Evolutionary conservation across 2,888 invertebrate species (phyloP).

Genomic region (Rotaria sp.): DNA sequence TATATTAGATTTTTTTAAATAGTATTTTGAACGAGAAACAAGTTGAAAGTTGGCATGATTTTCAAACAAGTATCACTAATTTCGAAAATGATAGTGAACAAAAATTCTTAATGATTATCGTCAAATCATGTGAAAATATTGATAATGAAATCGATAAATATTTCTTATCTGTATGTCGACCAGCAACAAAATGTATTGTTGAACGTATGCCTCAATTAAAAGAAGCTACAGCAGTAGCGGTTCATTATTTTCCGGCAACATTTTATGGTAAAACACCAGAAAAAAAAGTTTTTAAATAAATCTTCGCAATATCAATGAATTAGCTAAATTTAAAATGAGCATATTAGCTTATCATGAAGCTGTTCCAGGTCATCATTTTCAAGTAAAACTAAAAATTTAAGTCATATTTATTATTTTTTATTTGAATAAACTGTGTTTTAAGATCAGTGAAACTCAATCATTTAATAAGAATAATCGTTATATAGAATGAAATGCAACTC

Average conservation of each 20-base stretch:
- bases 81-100: background rate
- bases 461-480: no score
- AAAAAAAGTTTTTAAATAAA: background rate
- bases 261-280: background rate
- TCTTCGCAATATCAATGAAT: background rate
- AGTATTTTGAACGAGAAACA: background rate
- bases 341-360: conserved; percentile 7
- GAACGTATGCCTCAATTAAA: background rate
- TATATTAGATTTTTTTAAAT: no score
- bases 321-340: background rate
- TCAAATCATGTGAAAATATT: background rate
- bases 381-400: background rate
- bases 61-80: background rate
- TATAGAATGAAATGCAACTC: no score
- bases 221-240: background rate
- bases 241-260: background rate
- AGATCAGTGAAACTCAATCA: no score
- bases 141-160: background rate
- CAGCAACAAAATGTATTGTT: background rate
- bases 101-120: background rate
- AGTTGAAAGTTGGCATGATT: background rate
- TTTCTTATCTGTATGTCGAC: background rate
- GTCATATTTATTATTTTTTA: no score
- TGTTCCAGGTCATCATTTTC: conserved; percentile 10
- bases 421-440: no score